Percentiles rank a stretch among this genome's conserved stretches.
These are phyloP conservation scores for Prionailurus bengalensis DNA, from an alignment of 2,113 vertebrate genomes.

Conservation along the genomic window DNA sequence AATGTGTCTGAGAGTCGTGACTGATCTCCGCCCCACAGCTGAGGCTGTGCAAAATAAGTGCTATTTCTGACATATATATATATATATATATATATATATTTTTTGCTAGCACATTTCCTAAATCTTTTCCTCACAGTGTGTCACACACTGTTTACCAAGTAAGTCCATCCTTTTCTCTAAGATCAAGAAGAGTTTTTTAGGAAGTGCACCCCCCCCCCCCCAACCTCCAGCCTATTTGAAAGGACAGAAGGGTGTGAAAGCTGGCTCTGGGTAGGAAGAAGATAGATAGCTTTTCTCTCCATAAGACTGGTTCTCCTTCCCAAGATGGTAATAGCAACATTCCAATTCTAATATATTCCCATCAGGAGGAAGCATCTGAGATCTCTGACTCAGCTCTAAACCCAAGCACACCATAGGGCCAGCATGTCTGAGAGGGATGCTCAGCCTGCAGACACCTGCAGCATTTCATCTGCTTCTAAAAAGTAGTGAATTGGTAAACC, in stretches of 20 bases:
- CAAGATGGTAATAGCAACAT: neutral
- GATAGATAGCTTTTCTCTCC: neutral
- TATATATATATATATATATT: too few species aligned
- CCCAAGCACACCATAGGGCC: neutral
- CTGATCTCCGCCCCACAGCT: neutral
- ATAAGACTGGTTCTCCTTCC: neutral
- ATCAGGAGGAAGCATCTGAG: neutral
- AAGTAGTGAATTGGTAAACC: neutral
- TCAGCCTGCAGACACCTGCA: neutral
- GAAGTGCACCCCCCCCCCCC: neutral
- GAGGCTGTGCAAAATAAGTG: neutral
- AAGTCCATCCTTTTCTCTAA: neutral
- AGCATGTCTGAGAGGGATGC: neutral
- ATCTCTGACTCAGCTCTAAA: neutral
- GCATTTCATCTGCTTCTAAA: slow-evolving; percentile 17
- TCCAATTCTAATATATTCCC: neutral
- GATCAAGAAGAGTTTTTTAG: neutral
- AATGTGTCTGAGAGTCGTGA: neutral
- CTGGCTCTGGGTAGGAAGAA: neutral
- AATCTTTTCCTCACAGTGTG: neutral
- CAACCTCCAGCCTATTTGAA: neutral
- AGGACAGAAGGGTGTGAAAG: neutral
- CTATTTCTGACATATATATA: neutral
- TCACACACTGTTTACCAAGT: neutral
- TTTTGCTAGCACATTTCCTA: slow-evolving; percentile 51